A percentile compares a stretch with the other conserved stretches of the same genome.
These are phyloP conservation scores for Pentalonia nigronervosa DNA, from an alignment of 1,140 invertebrate genomes.

Conservation along the genomic window DNA sequence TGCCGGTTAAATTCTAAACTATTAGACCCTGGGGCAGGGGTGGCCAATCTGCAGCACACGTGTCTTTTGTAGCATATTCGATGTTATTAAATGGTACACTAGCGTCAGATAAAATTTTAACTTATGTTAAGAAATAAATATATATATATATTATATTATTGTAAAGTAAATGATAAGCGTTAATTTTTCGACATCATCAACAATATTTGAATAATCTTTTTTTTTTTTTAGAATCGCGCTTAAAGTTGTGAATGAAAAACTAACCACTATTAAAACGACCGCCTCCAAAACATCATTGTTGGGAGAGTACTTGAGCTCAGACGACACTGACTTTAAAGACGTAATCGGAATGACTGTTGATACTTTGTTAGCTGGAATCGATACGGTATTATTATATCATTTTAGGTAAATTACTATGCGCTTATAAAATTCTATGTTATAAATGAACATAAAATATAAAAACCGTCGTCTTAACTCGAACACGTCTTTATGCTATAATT, in stretches of 20 bases:
- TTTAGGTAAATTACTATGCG: not conserved
- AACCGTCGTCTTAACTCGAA: not conserved
- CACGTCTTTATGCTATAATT: not conserved
- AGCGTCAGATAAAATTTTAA: no score
- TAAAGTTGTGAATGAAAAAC: constrained; percentile 72
- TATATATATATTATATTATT: no score
- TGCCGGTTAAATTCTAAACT: no score
- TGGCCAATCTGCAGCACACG: no score
- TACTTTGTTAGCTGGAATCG: constrained; percentile 83
- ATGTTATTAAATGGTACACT: no score
- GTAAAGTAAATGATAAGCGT: no score
- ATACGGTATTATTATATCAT: constrained; percentile 71
- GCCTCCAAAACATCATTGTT: constrained; percentile 67
- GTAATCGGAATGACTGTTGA: constrained; percentile 83
- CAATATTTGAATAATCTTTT: no score
- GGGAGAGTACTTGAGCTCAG: constrained; percentile 72
- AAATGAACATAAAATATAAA: not conserved
- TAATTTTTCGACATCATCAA: no score
- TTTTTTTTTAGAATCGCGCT: constrained; percentile 70
- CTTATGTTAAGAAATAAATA: no score
- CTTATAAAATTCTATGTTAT: not conserved
- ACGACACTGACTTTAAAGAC: constrained; percentile 77
- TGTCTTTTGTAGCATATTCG: no score
- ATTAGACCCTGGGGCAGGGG: no score
- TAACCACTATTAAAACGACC: constrained; percentile 63